Conservation (phyloP, 2,888 invertebrate genomes). For the Mythimna ferrago region DNA sequence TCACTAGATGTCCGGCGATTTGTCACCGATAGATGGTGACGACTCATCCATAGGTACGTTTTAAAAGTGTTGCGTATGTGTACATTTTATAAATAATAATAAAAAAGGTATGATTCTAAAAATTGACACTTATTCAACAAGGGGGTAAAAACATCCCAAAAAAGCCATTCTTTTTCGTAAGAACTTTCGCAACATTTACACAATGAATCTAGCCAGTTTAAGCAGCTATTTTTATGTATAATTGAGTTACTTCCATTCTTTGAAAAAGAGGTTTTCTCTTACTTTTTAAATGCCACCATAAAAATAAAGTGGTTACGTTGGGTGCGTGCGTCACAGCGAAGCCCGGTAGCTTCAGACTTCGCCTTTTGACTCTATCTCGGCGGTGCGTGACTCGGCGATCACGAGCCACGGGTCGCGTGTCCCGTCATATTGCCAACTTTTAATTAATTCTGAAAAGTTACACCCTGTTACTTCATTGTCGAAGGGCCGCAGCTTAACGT, state of each 20-base stretch:
- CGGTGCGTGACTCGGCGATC: constrained; percentile 50
- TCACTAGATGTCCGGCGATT: no score
- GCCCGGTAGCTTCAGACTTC: constrained; percentile 48
- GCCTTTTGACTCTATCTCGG: constrained; percentile 38
- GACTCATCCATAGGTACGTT: no score
- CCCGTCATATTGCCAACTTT: constrained; percentile 9
- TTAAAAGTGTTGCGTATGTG: no score
- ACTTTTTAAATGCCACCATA: constrained; percentile 46
- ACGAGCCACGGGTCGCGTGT: constrained; percentile 54
- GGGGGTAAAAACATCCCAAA: background rate
- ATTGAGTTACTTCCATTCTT: constrained; percentile 12
- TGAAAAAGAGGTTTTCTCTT: constrained; percentile 10
- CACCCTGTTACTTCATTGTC: background rate
- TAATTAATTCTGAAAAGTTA: constrained; percentile 25
- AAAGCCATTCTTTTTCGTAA: background rate
- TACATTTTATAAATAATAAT: no score
- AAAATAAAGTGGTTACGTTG: constrained; percentile 48
- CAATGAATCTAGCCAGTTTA: constrained; percentile 32
- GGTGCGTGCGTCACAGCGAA: constrained; percentile 70
- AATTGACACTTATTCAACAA: constrained; percentile 9
- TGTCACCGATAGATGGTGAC: no score
- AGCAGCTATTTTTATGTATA: constrained; percentile 31
- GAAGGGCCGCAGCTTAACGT: background rate
- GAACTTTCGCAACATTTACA: constrained; percentile 31
- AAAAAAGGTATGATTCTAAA: constrained; percentile 2